Conservation (phyloP, 2,888 invertebrate species). For the Saturnia pavonia region DNA sequence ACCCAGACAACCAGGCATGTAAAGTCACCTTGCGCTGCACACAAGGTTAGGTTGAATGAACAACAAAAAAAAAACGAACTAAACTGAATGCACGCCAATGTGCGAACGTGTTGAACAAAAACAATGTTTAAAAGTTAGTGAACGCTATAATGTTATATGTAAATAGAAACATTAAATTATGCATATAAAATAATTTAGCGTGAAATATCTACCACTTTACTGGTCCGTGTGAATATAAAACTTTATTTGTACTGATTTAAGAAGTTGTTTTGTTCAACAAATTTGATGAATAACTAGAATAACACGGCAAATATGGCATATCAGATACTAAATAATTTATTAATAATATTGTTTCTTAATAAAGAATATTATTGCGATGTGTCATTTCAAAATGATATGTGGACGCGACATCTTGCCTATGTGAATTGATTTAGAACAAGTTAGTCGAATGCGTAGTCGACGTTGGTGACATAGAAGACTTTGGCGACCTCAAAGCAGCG, state of each 20-base stretch:
- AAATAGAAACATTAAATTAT: constrained; percentile 1
- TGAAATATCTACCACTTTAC: not conserved
- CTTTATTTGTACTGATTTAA: not conserved
- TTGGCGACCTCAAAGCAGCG: constrained; percentile 44
- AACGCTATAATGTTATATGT: constrained; percentile 8
- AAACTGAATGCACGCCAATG: constrained; percentile 55
- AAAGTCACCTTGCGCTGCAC: constrained; percentile 77
- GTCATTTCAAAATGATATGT: constrained; percentile 57
- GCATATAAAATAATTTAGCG: not conserved
- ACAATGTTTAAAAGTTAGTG: constrained; percentile 19
- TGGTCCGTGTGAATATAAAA: not conserved
- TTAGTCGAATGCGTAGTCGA: constrained; percentile 26
- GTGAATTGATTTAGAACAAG: constrained; percentile 26
- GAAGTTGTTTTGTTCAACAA: constrained; percentile 24
- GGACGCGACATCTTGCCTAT: constrained; percentile 28
- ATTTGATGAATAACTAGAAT: constrained; percentile 25
- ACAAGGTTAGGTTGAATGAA: constrained; percentile 78
- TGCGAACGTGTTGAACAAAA: constrained; percentile 30
- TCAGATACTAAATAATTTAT: constrained; percentile 31
- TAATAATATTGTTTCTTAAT: constrained; percentile 40
- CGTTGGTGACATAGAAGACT: constrained; percentile 35
- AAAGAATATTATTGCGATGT: constrained; percentile 41
- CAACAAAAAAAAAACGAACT: constrained; percentile 71
- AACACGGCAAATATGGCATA: constrained; percentile 26
- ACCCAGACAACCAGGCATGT: constrained; percentile 75